Evolutionary conservation across 1,140 invertebrate genomes (phyloP).

Genomic region (Teleogryllus occipitalis): DNA sequence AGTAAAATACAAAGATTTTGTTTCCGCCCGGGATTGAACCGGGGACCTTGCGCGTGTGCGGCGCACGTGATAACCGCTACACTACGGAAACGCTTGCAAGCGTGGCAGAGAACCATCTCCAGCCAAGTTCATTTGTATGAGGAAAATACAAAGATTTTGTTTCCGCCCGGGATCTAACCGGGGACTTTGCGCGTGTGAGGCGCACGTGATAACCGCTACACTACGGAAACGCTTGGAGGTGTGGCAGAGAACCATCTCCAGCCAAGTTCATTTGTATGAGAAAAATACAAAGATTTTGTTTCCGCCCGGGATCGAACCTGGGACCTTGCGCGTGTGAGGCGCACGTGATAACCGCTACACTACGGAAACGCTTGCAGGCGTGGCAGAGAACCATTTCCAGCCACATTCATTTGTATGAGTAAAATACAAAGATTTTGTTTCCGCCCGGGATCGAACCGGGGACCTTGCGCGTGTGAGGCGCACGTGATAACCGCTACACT

Average conservation of each 20-base stretch:
- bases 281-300: no score
- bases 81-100: conserved; percentile 22
- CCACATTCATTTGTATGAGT: no score
- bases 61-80: conserved; percentile 23
- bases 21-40: conserved; percentile 24
- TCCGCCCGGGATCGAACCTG: conserved; percentile 53
- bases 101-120: no score
- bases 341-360: conserved; percentile 52
- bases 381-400: no score
- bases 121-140: no score
- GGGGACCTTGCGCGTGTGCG: conserved; percentile 23
- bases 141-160: no score
- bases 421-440: no score
- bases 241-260: no score
- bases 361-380: conserved; percentile 19
- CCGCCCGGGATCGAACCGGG: conserved; percentile 53
- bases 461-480: conserved; percentile 53
- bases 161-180: conserved; percentile 23
- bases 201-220: conserved; percentile 23
- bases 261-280: no score
- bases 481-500: conserved; percentile 51
- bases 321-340: conserved; percentile 53
- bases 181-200: conserved; percentile 23
- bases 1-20: no score
- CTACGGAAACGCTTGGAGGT: conserved; percentile 23